phyloP scores from a whole-genome alignment of 2,888 invertebrate genomes.

The Drosophila melanocephala region DNA sequence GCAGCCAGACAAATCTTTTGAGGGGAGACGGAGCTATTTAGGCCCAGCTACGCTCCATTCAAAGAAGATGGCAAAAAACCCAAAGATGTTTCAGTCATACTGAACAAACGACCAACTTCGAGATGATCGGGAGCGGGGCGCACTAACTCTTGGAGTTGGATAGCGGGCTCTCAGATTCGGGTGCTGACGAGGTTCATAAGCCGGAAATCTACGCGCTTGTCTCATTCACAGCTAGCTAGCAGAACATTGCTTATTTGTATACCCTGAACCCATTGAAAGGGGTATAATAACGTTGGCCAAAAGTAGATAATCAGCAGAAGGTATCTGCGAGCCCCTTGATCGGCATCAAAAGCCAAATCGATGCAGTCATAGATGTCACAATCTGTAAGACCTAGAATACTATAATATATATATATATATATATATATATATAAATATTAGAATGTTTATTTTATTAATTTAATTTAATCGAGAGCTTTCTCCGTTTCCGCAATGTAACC shows the following conservation, averaged over 20 bases:
- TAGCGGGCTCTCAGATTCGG: slow-evolving; percentile 13
- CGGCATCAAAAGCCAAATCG: neutral
- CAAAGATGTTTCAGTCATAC: slow-evolving; percentile 68
- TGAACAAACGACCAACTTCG: neutral
- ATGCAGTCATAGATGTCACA: neutral
- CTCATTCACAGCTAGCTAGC: slow-evolving; percentile 60
- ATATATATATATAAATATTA: no score
- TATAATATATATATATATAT: neutral
- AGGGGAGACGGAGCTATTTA: neutral
- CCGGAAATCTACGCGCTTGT: slow-evolving; percentile 68
- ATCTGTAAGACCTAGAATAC: neutral
- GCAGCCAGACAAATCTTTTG: slow-evolving; percentile 10
- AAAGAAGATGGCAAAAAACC: slow-evolving; percentile 75
- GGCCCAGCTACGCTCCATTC: slow-evolving; percentile 55
- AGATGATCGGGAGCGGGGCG: neutral
- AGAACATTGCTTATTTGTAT: slow-evolving; percentile 19
- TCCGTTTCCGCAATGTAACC: neutral
- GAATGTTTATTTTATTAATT: neutral
- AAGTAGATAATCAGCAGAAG: neutral
- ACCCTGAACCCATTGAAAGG: neutral
- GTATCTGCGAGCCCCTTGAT: neutral
- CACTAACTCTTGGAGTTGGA: slow-evolving; percentile 6
- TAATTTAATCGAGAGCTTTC: neutral
- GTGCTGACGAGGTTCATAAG: slow-evolving; percentile 33
- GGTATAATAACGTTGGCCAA: neutral